Evolutionary conservation across 2,113 vertebrate genomes (phyloP).

Genomic region (Nyctereutes procyonoides): DNA sequence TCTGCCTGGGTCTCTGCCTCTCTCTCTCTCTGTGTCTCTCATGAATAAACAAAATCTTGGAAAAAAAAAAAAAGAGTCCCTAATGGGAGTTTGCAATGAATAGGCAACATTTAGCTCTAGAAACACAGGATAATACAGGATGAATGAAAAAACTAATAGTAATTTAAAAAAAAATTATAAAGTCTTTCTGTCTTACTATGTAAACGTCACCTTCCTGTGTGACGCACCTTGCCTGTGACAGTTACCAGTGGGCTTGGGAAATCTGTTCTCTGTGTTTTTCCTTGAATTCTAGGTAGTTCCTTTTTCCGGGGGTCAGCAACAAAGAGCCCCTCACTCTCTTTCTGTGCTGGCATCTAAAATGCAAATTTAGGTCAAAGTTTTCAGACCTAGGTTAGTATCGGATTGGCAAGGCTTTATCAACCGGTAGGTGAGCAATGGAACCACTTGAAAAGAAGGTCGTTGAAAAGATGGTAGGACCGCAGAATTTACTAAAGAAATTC

Average conservation of each 20-base stretch:
- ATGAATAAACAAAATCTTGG: too few species aligned
- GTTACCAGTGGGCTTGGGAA: slow-evolving; percentile 1
- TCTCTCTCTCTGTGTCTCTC: too few species aligned
- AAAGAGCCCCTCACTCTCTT: not conserved
- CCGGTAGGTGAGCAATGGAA: not conserved
- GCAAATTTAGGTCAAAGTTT: slow-evolving; percentile 49
- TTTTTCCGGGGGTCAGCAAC: not conserved
- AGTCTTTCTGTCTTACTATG: not conserved
- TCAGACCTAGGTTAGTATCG: not conserved
- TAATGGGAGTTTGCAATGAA: slow-evolving; percentile 19
- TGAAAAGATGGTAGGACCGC: slow-evolving; percentile 7
- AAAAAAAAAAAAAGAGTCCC: not conserved
- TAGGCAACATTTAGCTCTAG: slow-evolving; percentile 4
- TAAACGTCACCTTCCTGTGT: not conserved
- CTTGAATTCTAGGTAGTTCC: not conserved
- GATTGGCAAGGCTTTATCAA: not conserved
- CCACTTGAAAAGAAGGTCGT: slow-evolving; percentile 14
- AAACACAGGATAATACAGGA: slow-evolving; percentile 17
- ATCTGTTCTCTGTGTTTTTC: slow-evolving; percentile 11
- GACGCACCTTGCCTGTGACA: not conserved
- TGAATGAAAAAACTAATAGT: not conserved
- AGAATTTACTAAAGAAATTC: slow-evolving; percentile 19
- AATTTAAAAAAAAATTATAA: not conserved
- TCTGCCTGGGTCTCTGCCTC: too few species aligned
- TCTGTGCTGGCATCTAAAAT: slow-evolving; percentile 22